Percentiles rank a stretch among this genome's conserved stretches.
Conservation (phyloP, 2,888 invertebrate species). For the Dinocampus coccinellae region DNA sequence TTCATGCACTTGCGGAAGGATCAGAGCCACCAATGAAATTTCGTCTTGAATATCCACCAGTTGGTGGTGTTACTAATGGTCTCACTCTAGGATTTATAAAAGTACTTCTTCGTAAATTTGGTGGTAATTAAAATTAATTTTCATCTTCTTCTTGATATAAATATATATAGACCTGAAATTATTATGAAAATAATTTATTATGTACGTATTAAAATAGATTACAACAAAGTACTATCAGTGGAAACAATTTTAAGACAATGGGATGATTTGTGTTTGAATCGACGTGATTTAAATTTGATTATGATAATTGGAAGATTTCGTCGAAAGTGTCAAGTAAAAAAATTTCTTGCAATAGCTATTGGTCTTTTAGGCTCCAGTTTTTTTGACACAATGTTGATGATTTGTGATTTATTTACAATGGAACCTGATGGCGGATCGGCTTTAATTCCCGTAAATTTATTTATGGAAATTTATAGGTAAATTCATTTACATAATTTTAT, state of each 20-base stretch:
- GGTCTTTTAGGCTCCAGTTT: constrained; percentile 80
- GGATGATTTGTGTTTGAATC: constrained; percentile 77
- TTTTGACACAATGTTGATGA: constrained; percentile 82
- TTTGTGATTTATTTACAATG: constrained; percentile 85
- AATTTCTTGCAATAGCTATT: constrained; percentile 82
- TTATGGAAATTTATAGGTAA: constrained; percentile 72
- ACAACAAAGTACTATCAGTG: constrained; percentile 59
- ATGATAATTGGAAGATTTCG: constrained; percentile 80
- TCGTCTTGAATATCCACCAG: constrained; percentile 80
- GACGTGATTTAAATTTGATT: constrained; percentile 77
- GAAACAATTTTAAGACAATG: constrained; percentile 72
- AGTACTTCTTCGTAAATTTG: constrained; percentile 83
- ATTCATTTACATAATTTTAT: constrained; percentile 18
- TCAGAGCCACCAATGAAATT: constrained; percentile 87
- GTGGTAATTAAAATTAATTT: constrained; percentile 54
- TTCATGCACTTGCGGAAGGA: constrained; percentile 82
- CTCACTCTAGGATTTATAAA: constrained; percentile 85
- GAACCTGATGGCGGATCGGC: constrained; percentile 88
- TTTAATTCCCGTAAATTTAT: constrained; percentile 77
- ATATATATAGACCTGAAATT: background rate
- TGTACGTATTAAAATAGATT: constrained; percentile 50
- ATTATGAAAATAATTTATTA: background rate
- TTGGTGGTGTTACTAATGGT: constrained; percentile 78
- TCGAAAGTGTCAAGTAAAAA: constrained; percentile 77
- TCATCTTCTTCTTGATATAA: background rate